Conservation (phyloP, 2,797 vertebrate species). For the Fringilla coelebs region DNA sequence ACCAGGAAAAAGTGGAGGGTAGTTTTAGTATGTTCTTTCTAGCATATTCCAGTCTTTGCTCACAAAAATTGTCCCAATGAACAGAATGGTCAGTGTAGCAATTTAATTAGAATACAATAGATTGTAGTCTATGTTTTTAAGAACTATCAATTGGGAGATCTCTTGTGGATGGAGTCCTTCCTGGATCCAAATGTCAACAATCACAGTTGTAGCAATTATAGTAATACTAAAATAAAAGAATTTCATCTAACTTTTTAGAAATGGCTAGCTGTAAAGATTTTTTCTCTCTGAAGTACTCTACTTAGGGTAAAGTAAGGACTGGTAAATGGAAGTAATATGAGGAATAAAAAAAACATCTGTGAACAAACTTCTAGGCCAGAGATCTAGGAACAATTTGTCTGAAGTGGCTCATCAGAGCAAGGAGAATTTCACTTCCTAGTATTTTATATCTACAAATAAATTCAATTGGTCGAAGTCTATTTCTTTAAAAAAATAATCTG, state of each 20-base stretch:
- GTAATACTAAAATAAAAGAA: neutral
- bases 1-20: neutral
- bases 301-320: neutral
- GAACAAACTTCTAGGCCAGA: neutral
- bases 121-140: neutral
- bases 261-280: rapidly evolving
- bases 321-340: neutral
- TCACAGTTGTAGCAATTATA: neutral
- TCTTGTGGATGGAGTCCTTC: neutral
- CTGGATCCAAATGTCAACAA: neutral
- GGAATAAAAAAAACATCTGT: neutral
- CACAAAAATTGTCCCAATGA: neutral
- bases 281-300: neutral
- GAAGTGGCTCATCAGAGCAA: neutral
- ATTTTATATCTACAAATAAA: neutral
- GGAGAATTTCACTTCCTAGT: neutral
- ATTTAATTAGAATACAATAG: neutral
- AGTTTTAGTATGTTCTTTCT: neutral
- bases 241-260: neutral
- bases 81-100: neutral
- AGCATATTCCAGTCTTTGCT: neutral
- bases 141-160: neutral
- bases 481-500: neutral
- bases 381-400: neutral
- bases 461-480: neutral